Conservation (phyloP, 2,797 vertebrate genomes). For the Rhynchotus rufescens region DNA sequence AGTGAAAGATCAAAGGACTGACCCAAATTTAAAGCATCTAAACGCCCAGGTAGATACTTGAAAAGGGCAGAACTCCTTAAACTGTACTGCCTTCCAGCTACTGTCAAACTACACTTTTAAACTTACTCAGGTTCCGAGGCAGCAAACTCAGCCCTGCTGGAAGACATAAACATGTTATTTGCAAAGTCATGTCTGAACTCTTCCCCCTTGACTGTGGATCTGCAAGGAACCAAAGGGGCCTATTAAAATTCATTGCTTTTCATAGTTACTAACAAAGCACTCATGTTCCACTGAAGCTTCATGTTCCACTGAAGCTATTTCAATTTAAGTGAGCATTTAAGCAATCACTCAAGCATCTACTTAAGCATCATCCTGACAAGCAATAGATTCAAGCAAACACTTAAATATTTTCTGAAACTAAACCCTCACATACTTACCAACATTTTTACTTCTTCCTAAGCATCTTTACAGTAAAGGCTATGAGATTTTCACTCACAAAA, state of each 20-base stretch:
- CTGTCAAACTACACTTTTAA: not conserved
- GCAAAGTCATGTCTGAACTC: fast-evolving
- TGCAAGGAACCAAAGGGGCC: not conserved
- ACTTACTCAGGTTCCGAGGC: not conserved
- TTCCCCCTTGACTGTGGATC: not conserved
- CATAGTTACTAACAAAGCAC: no score
- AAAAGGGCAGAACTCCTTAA: not conserved
- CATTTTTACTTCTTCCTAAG: not conserved
- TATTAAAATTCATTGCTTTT: fast-evolving
- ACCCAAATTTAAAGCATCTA: fast-evolving
- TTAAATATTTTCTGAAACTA: not conserved
- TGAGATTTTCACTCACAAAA: not conserved
- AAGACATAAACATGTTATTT: fast-evolving
- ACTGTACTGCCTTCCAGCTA: not conserved
- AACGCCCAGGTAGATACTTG: not conserved
- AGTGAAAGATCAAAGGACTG: not conserved
- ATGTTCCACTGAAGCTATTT: not conserved
- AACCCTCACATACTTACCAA: fast-evolving
- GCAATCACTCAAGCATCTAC: no score
- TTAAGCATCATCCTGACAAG: not conserved
- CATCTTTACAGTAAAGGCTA: not conserved
- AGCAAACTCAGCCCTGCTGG: not conserved
- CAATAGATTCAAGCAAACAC: fast-evolving
- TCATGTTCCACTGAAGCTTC: fast-evolving
- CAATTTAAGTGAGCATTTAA: no score